These are phyloP conservation scores for Lepilemur septentrionalis DNA, from an alignment of 2,797 vertebrate genomes.

Conservation along the genomic window DNA sequence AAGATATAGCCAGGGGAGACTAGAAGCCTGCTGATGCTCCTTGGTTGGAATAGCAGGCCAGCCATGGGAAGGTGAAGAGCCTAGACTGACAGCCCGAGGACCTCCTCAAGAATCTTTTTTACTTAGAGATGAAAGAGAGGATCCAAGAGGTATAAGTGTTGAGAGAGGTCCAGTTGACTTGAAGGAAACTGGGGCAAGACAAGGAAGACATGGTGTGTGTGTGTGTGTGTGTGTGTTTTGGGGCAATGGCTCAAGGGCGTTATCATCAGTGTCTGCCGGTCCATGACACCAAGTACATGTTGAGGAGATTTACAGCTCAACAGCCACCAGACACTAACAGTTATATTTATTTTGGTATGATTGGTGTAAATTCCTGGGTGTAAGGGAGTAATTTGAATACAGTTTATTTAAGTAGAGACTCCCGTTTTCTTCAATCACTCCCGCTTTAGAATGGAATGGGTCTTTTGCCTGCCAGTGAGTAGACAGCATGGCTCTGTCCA, in stretches of 20 bases:
- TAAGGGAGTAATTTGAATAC: not conserved
- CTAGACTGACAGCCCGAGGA: not conserved
- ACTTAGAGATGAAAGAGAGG: not conserved
- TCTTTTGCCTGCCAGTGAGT: not conserved
- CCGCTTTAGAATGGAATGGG: not conserved
- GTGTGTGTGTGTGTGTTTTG: not conserved
- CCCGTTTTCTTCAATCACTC: not conserved
- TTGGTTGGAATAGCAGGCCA: not conserved
- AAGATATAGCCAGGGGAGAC: not conserved
- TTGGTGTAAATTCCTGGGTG: not conserved
- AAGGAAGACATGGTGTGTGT: not conserved
- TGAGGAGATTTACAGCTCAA: not conserved
- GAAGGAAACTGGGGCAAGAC: not conserved
- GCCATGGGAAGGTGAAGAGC: not conserved
- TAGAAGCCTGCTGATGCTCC: not conserved
- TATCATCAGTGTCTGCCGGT: not conserved
- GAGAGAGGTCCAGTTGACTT: not conserved
- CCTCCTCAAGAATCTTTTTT: not conserved
- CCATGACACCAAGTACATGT: not conserved
- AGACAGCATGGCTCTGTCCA: not conserved
- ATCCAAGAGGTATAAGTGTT: not conserved
- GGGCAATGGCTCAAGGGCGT: not conserved
- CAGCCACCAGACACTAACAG: not conserved
- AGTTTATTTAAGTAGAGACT: not conserved
- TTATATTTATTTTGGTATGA: not conserved